These are phyloP conservation scores for Aspidoscelis tigris DNA, from an alignment of 2,113 vertebrate species.

Conservation along the genomic window DNA sequence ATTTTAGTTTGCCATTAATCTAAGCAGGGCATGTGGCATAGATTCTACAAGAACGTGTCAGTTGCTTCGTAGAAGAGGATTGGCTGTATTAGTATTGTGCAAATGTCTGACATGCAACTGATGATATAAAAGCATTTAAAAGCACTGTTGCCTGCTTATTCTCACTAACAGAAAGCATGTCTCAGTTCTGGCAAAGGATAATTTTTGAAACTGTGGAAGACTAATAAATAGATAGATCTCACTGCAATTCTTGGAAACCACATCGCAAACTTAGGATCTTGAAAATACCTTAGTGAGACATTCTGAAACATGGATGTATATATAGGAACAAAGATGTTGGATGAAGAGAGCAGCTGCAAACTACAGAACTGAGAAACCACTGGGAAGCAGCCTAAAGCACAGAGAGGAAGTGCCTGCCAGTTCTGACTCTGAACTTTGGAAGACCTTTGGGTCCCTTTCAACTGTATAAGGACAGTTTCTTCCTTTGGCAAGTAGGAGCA, in stretches of 20 bases:
- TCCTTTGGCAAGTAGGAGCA: slow-evolving; percentile 14
- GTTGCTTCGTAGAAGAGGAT: not conserved
- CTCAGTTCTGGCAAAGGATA: not conserved
- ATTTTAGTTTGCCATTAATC: not conserved
- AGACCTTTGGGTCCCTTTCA: not conserved
- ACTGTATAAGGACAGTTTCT: not conserved
- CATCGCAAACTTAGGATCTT: not conserved
- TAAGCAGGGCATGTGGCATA: not conserved
- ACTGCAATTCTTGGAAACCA: not conserved
- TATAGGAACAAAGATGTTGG: not conserved
- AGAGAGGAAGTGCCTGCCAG: not conserved
- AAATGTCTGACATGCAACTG: not conserved
- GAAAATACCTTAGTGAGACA: not conserved
- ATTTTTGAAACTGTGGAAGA: not conserved
- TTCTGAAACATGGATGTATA: not conserved
- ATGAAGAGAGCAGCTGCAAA: slow-evolving; percentile 1
- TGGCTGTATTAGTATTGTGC: not conserved
- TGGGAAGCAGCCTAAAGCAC: not conserved
- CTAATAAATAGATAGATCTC: not conserved
- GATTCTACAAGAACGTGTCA: not conserved
- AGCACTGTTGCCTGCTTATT: not conserved
- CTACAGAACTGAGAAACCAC: not conserved
- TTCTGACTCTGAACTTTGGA: not conserved
- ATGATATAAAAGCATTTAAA: not conserved
- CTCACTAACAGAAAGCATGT: not conserved